A percentile compares a stretch with the other conserved stretches of the same genome.
Conservation (phyloP, 2,888 invertebrate species). For the Falcaria lacertinaria region DNA sequence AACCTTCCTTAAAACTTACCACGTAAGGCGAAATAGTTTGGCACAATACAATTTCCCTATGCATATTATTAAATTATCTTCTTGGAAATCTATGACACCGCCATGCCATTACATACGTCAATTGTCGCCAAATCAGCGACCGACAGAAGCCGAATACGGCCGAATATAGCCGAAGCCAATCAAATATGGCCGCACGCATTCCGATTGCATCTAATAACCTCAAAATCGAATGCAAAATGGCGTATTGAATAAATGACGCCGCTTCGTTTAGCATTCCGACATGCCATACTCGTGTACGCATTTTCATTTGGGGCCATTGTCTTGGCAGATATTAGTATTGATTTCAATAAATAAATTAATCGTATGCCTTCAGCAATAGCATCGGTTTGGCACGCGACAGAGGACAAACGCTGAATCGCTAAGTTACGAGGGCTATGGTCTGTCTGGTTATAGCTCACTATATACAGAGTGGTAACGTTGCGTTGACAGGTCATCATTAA, state of each 20-base stretch:
- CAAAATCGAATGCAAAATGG: slow-evolving; percentile 78
- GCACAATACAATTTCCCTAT: slow-evolving; percentile 44
- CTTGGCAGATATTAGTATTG: slow-evolving; percentile 77
- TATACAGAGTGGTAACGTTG: neutral
- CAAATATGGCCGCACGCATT: slow-evolving; percentile 72
- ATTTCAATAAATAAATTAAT: slow-evolving; percentile 80
- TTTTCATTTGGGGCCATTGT: slow-evolving; percentile 78
- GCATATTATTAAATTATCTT: slow-evolving; percentile 47
- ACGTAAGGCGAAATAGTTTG: slow-evolving; percentile 22
- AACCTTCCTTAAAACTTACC: slow-evolving; percentile 19
- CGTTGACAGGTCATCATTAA: slow-evolving; percentile 22
- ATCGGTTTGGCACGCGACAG: slow-evolving; percentile 73
- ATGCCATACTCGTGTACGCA: slow-evolving; percentile 73
- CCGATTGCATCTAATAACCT: slow-evolving; percentile 79
- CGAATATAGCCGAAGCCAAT: slow-evolving; percentile 61
- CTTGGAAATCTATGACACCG: slow-evolving; percentile 57
- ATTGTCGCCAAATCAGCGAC: slow-evolving; percentile 50
- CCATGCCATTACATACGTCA: slow-evolving; percentile 59
- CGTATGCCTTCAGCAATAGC: slow-evolving; percentile 70
- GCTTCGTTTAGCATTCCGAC: slow-evolving; percentile 75
- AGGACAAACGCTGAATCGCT: slow-evolving; percentile 67
- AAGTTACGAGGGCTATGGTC: slow-evolving; percentile 58
- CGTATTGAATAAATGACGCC: slow-evolving; percentile 75
- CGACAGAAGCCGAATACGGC: slow-evolving; percentile 50
- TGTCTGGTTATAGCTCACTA: slow-evolving; percentile 40